Evolutionary conservation across 2,113 vertebrate species (phyloP).

Genomic region (Calidris pygmaea): DNA sequence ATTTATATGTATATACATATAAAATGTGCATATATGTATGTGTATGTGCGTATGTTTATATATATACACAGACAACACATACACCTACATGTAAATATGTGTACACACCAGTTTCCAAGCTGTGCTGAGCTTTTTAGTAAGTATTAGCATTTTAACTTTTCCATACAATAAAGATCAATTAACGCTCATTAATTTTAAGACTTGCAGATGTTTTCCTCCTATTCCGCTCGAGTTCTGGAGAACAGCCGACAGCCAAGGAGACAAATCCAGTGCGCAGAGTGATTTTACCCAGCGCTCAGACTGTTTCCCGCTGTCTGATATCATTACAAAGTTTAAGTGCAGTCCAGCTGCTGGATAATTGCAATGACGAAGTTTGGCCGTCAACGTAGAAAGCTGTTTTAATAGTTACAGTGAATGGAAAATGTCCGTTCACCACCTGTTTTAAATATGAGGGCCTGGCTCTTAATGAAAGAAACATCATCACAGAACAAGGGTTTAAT

Average conservation of each 20-base stretch:
- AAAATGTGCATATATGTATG: rapidly evolving
- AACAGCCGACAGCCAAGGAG: neutral
- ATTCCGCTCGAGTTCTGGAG: neutral
- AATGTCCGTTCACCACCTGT: neutral
- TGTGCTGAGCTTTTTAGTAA: neutral
- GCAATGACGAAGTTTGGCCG: neutral
- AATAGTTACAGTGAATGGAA: neutral
- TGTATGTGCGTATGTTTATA: neutral
- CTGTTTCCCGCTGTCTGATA: neutral
- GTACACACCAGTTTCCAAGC: neutral
- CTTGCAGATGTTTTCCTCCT: neutral
- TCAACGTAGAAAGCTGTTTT: neutral
- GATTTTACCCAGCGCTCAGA: neutral
- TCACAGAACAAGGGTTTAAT: neutral
- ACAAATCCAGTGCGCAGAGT: neutral
- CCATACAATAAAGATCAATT: neutral
- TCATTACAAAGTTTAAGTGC: neutral
- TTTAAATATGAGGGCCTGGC: neutral
- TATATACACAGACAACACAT: neutral
- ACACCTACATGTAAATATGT: neutral
- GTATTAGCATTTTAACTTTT: neutral
- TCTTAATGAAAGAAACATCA: neutral
- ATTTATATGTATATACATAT: neutral
- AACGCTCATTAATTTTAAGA: neutral
- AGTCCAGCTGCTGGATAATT: neutral